These are phyloP conservation scores for Pomacea canaliculata DNA, from an alignment of 2,888 invertebrate species.

Conservation along the genomic window DNA sequence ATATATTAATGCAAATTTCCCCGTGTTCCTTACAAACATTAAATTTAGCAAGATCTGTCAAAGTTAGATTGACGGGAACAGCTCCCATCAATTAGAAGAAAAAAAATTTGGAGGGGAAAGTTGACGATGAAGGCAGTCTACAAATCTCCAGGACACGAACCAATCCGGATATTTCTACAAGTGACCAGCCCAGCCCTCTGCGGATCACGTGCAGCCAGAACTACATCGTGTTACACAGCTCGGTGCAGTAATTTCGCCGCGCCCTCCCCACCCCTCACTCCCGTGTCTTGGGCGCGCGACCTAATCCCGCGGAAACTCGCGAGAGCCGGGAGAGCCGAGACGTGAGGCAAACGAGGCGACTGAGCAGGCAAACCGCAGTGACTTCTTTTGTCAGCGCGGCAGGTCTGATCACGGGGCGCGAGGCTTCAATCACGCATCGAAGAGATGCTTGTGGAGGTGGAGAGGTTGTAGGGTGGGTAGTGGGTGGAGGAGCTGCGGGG, in stretches of 20 bases:
- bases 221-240: constrained; percentile 1
- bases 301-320: not conserved
- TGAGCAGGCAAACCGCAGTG: not conserved
- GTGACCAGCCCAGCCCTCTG: not conserved
- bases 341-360: not conserved
- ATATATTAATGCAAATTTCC: too few relatives aligned
- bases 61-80: not conserved
- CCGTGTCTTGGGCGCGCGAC: not conserved
- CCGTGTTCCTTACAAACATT: too few relatives aligned
- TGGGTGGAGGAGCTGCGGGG: not conserved
- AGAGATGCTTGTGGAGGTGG: not conserved
- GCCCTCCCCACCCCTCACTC: not conserved
- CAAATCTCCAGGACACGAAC: not conserved
- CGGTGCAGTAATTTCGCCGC: not conserved
- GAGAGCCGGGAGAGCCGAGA: not conserved
- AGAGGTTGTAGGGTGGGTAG: not conserved
- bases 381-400: not conserved
- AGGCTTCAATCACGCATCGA: not conserved
- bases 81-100: not conserved
- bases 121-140: not conserved
- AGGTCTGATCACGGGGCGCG: not conserved
- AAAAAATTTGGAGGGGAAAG: not conserved
- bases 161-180: not conserved
- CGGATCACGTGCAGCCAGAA: not conserved
- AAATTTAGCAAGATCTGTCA: too few relatives aligned